Evolutionary conservation across 2,888 invertebrate species (phyloP), one percentile per base, ranked within the genome.

Genomic region (Thysanoteuthis rhombus): DNA sequence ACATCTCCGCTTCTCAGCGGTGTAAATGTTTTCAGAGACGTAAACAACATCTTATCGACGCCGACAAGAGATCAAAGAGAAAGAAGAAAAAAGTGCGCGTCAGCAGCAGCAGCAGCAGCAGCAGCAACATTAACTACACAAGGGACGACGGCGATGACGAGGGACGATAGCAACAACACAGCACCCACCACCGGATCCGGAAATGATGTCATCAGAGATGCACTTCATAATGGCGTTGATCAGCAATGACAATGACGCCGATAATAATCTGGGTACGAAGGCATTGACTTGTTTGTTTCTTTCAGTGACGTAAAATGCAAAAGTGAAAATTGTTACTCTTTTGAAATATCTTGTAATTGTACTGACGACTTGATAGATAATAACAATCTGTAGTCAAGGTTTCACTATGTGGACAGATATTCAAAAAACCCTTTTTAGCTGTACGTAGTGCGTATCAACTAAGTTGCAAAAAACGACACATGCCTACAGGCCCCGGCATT

Each of bases 11-110:
- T 75, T 75, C 75, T 75, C 75, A 75, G 75, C 75, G 16, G 75
- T 75, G n/a, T 75, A 75, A 75, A 75, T 16, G n/a, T 75, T n/a
- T 75, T 75, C 75, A 75, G 75, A 75, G 75, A 75, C 75, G 75
- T 75, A 75, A 75, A 75, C 75, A 75, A 75, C 75, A 75, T 75
- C 75, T 75, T 75, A 75, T 75, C 75, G 75, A 75, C 75, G n/a
- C 75, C 75, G 75, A 75, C 75, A 75, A n/a, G n/a, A 75, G 75
- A 75, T 75, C 75, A 75, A 75, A 75, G 75, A 16, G n/a, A 75
- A n/a, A n/a, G 75, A 75, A 75, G n/a, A 75, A 75, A 75, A 75
- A 75, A 75, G 75, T n/a, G 75, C n/a, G n/a, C 8, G 75, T 75
- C 75, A 75, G n/a, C n/a, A 75, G 12, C n/a, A 75, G 16, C 75